Percentiles rank a stretch among this genome's conserved stretches.
phyloP scores from a whole-genome alignment of 2,113 vertebrate genomes.

The Pedetes capensis region DNA sequence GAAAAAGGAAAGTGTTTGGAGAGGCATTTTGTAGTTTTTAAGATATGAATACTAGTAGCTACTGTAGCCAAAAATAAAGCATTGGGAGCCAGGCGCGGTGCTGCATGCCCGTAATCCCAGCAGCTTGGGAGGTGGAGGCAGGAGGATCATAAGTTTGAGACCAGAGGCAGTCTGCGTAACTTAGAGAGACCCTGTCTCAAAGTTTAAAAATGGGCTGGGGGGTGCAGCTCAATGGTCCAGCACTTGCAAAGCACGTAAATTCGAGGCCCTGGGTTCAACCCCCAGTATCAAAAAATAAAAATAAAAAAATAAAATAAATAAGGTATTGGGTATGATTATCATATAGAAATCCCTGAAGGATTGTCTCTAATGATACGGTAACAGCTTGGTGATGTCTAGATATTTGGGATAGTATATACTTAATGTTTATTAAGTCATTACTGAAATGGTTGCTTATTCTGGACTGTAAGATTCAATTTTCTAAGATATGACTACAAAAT shows the following conservation, averaged over 20 bases:
- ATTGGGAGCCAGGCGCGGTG: no score
- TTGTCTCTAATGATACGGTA: not conserved
- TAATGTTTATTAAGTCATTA: not conserved
- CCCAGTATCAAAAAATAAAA: no score
- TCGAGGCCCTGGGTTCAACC: no score
- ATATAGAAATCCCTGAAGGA: not conserved
- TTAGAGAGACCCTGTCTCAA: no score
- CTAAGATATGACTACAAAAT: not conserved
- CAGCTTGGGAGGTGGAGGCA: no score
- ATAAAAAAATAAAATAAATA: no score
- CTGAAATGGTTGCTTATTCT: not conserved
- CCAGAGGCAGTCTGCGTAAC: no score
- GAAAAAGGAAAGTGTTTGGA: not conserved
- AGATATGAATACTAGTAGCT: not conserved
- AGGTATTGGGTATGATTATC: not conserved
- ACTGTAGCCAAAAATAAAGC: not conserved
- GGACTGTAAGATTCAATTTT: not conserved
- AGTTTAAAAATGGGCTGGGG: no score
- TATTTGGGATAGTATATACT: not conserved
- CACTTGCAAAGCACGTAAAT: no score
- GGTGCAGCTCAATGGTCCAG: no score
- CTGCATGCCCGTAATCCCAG: no score
- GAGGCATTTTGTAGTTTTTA: slow-evolving; percentile 28
- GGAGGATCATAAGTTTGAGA: no score
- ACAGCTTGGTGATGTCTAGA: not conserved